Conservation (phyloP, 1,140 invertebrate genomes). For the Drosophila teissieri region DNA sequence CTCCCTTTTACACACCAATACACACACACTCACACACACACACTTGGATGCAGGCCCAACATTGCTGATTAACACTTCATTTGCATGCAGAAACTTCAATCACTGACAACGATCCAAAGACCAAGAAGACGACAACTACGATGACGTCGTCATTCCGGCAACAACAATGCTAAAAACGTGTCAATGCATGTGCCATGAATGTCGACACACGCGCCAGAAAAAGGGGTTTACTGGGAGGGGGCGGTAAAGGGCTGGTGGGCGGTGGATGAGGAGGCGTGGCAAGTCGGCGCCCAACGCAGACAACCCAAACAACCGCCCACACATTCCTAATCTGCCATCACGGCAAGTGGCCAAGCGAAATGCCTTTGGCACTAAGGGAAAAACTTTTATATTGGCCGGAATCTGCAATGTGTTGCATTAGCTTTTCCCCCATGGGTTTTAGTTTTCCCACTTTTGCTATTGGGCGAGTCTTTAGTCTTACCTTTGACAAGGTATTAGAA, state of each 20-base stretch:
- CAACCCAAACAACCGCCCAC: constrained; percentile 3
- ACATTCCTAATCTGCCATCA: neutral
- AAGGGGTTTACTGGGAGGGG: neutral
- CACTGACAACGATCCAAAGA: constrained; percentile 24
- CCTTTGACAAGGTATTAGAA: no score
- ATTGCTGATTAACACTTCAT: constrained; percentile 52
- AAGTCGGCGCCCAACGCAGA: constrained; percentile 2
- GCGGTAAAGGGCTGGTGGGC: neutral
- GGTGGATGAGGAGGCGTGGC: neutral
- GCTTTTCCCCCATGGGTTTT: constrained; percentile 1
- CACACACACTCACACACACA: neutral
- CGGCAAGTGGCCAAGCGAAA: constrained; percentile 4
- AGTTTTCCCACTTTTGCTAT: neutral
- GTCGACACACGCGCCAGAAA: constrained; percentile 27
- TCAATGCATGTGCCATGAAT: constrained; percentile 57
- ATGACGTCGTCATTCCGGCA: constrained; percentile 20
- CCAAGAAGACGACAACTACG: constrained; percentile 19
- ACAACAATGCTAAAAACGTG: constrained; percentile 48
- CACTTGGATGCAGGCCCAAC: constrained; percentile 21
- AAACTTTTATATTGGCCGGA: constrained; percentile 22
- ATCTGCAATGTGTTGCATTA: constrained; percentile 21
- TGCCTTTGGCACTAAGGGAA: neutral
- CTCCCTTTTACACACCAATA: neutral
- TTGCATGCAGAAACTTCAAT: constrained; percentile 51
- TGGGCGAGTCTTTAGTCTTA: neutral